Evolutionary conservation across 2,797 vertebrate genomes (phyloP).

Genomic region (Sciurus vulgaris): DNA sequence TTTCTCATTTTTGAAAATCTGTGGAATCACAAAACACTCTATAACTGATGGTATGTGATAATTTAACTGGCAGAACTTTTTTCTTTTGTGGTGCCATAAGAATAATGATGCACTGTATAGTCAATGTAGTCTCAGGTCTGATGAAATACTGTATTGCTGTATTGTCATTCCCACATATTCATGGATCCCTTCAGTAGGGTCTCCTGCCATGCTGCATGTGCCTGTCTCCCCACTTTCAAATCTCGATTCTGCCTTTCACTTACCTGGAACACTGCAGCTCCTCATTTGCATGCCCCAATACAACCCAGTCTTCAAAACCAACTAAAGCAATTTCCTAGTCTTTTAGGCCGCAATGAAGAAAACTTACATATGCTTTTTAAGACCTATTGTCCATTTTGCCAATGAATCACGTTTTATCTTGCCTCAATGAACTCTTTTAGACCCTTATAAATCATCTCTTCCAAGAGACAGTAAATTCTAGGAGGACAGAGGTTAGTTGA

Average conservation of each 20-base stretch:
- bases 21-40: slow-evolving; percentile 37
- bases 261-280: background rate
- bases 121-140: background rate
- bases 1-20: background rate
- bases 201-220: background rate
- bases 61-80: background rate
- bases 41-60: background rate
- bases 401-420: background rate
- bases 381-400: background rate
- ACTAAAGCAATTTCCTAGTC: slow-evolving; percentile 35
- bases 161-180: background rate
- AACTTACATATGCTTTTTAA: background rate
- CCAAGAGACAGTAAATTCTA: background rate
- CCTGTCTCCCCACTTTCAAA: background rate
- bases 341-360: slow-evolving; percentile 31
- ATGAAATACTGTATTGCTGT: background rate
- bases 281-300: background rate
- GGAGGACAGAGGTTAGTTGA: background rate
- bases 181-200: background rate
- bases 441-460: slow-evolving; percentile 28
- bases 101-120: background rate
- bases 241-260: background rate
- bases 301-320: background rate
- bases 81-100: background rate
- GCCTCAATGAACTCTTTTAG: slow-evolving; percentile 24